phyloP scores from a whole-genome alignment of 2,888 invertebrate genomes.

The Eupithecia dodoneata region DNA sequence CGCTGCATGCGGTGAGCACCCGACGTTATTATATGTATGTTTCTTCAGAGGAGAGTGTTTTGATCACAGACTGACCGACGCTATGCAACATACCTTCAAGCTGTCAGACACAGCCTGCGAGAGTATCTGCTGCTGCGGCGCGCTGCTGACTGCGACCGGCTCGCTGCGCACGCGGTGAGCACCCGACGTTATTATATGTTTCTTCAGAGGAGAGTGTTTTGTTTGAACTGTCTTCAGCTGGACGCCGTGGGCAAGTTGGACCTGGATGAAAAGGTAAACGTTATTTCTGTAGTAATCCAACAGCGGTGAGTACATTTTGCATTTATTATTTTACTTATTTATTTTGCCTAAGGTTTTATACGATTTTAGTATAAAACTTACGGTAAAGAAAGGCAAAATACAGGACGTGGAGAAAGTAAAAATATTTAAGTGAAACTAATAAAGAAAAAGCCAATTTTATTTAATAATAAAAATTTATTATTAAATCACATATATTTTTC shows the following conservation, averaged over 20 bases:
- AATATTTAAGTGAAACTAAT: too few species aligned
- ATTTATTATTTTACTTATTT: too few species aligned
- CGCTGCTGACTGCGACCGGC: conserved; percentile 48
- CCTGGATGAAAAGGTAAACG: conserved; percentile 23
- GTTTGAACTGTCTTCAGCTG: conserved; percentile 73
- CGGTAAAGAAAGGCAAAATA: too few species aligned
- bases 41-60: conserved; percentile 74
- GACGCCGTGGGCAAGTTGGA: conserved; percentile 60
- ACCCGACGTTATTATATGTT: conserved; percentile 72
- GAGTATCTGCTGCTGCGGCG: conserved; percentile 63
- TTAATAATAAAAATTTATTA: too few species aligned
- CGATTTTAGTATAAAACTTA: too few species aligned
- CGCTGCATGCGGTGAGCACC: conserved; percentile 52
- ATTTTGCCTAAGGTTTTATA: too few species aligned
- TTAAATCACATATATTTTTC: too few species aligned
- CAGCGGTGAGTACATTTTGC: too few species aligned
- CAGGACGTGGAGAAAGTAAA: too few species aligned
- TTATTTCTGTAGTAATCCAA: too few species aligned
- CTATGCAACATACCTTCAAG: conserved; percentile 58
- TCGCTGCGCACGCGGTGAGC: conserved; percentile 51
- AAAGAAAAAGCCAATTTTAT: too few species aligned
- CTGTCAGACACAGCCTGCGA: conserved; percentile 74
- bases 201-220: conserved; percentile 72
- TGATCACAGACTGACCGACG: background rate
- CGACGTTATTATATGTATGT: conserved; percentile 74